Percentiles rank a stretch among this genome's conserved stretches.
Conservation (phyloP, 2,797 vertebrate genomes). For the Pipistrellus nathusii region DNA sequence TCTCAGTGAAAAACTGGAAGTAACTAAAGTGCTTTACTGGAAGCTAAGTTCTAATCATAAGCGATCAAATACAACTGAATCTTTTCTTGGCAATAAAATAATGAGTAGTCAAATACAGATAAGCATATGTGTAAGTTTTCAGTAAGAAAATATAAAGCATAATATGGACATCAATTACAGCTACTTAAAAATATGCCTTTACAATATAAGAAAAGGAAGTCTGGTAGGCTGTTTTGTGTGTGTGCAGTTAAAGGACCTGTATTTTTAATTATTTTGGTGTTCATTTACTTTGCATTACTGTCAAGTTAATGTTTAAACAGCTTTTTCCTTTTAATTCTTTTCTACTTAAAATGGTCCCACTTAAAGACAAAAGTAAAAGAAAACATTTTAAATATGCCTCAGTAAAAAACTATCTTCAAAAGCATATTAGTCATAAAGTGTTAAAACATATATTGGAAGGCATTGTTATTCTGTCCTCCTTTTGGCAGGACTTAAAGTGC, state of each 20-base stretch:
- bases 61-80: conserved; percentile 48
- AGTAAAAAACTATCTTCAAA: conserved; percentile 57
- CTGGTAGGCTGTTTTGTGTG: neutral
- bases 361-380: conserved; percentile 31
- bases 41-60: conserved; percentile 53
- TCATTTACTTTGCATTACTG: conserved; percentile 44
- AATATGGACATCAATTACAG: conserved; percentile 40
- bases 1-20: conserved; percentile 57
- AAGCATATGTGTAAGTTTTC: conserved; percentile 40
- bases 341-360: conserved; percentile 8
- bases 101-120: conserved; percentile 50
- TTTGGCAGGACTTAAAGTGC: neutral
- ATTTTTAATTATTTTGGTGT: conserved; percentile 55
- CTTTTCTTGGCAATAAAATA: conserved; percentile 53
- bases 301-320: conserved; percentile 31
- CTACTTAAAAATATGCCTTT: conserved; percentile 47
- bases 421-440: neutral
- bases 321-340: conserved; percentile 45
- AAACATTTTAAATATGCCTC: conserved; percentile 21
- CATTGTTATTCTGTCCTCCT: conserved; percentile 19
- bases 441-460: conserved; percentile 20
- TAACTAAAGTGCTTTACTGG: conserved; percentile 11
- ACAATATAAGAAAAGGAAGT: conserved; percentile 11
- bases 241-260: neutral
- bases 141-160: conserved; percentile 48